A percentile compares a stretch with the other conserved stretches of the same genome.
Evolutionary conservation across 30 jellyfish, hydroid and myxozoan genomes (phyloP).

Genomic region (Phacellophora camtschatica): DNA sequence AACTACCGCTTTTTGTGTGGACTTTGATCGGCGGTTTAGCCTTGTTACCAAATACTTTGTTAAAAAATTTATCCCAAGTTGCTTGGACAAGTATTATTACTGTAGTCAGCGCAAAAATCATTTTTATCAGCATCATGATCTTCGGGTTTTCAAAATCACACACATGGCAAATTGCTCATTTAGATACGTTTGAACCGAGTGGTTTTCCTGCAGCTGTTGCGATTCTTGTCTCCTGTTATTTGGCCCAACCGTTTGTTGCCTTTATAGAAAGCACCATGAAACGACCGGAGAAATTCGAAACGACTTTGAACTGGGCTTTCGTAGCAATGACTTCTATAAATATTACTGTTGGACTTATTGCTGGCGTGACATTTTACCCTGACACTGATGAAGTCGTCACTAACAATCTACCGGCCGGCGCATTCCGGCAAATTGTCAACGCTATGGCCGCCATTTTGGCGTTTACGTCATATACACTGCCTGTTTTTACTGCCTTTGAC

Average conservation of each 20-base stretch:
- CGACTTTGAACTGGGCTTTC: slow-evolving; percentile 76
- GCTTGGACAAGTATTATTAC: slow-evolving; percentile 97
- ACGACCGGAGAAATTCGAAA: slow-evolving; percentile 85
- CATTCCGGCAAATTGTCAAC: slow-evolving; percentile 81
- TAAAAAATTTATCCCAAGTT: slow-evolving; percentile 84
- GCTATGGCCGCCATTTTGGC: slow-evolving; percentile 94
- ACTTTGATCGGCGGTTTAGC: slow-evolving; percentile 89
- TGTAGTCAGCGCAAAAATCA: slow-evolving; percentile 84
- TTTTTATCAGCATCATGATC: slow-evolving; percentile 69
- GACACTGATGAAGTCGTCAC: slow-evolving; percentile 95
- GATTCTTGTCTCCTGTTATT: slow-evolving; percentile 80
- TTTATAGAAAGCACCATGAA: slow-evolving; percentile 89
- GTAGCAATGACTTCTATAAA: slow-evolving; percentile 83
- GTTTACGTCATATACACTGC: slow-evolving; percentile 89
- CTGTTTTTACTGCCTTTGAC: slow-evolving; percentile 93
- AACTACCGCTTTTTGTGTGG: slow-evolving; percentile 87
- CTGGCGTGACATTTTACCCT: slow-evolving; percentile 85
- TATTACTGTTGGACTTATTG: slow-evolving; percentile 74
- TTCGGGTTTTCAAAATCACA: slow-evolving; percentile 69
- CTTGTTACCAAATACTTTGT: slow-evolving; percentile 75
- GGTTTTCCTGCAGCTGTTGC: slow-evolving; percentile 91
- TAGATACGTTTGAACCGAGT: slow-evolving; percentile 75
- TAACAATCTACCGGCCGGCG: slow-evolving; percentile 84
- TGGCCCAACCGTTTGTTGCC: slow-evolving; percentile 97
- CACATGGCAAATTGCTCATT: slow-evolving; percentile 68